These are phyloP conservation scores for Heliconius melpomene DNA, from an alignment of 1,140 invertebrate species.

Conservation along the genomic window DNA sequence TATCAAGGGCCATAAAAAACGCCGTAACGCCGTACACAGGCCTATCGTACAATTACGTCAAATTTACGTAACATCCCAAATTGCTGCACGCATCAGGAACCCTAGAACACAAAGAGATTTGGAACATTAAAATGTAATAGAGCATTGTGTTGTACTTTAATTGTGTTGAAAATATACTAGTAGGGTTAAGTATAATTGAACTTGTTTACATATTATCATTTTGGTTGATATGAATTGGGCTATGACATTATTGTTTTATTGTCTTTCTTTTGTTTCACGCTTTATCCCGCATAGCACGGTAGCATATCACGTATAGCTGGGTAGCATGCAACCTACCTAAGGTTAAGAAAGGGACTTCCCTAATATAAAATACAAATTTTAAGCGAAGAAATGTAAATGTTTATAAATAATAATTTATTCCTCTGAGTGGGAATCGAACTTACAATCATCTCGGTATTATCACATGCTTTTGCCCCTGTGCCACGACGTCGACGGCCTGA, in stretches of 20 bases:
- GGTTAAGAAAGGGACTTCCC: too few species aligned
- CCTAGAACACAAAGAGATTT: constrained; percentile 43
- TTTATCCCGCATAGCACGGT: not conserved
- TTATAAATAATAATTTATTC: too few species aligned
- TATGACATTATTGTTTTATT: not conserved
- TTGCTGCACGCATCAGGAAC: constrained; percentile 46
- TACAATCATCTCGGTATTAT: too few species aligned
- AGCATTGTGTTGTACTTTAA: constrained; percentile 34
- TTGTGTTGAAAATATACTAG: not conserved
- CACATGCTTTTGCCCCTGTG: too few species aligned
- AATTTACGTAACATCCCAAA: constrained; percentile 33
- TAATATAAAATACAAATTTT: too few species aligned
- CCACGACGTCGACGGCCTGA: too few species aligned
- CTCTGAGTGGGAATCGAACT: too few species aligned
- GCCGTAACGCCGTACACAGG: constrained; percentile 26
- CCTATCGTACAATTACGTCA: constrained; percentile 29
- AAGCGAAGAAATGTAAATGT: too few species aligned
- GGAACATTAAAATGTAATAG: constrained; percentile 39
- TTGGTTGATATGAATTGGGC: not conserved
- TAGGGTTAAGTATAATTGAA: not conserved
- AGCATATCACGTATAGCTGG: not conserved
- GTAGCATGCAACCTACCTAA: too few species aligned
- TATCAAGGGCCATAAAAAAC: constrained; percentile 26
- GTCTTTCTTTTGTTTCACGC: not conserved
- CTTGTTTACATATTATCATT: constrained; percentile 1